Base-by-base conservation (phyloP, 2,888 invertebrate species). In the Altica lythri region DNA sequence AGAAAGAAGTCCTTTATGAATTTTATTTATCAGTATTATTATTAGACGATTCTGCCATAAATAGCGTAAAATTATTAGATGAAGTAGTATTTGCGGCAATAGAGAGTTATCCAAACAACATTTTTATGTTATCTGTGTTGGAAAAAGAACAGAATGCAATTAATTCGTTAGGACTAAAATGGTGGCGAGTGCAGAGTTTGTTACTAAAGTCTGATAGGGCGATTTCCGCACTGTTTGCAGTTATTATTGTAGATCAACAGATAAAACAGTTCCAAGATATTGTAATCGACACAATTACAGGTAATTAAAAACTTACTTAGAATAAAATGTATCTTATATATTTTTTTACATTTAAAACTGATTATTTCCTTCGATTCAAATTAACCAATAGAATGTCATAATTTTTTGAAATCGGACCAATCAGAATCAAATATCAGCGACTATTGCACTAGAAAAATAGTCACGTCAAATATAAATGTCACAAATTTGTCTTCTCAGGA, bases 51-150 rank as follows among this genome's bases (percentile, higher is more conserved):
- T 69, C 71, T 9, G 76, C 76, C 25, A 66, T 67, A 29, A 75
- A 76, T 9, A 68, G 75, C 2, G 77, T 74, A 60, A 68, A 71
- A n/a, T 60, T 77, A 2, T 63, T 81, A 13, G 75, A 77, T 49
- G 72, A 75, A 17, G 74, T 75, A 13, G 62, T 80, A 19, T 64
- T 67, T 30, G 67, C 70, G 18, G 79, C 78, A 0, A 67, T 83
- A 1, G 64, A 70, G 4, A 75, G 75, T 19, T 85, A 79, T 69
- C 84, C 85, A 1, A 80, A 83, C 55, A 86, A 86, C 72, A 73
- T 84, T 44, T 78, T 77, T 53, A 67, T 86, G 5, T 69, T 85
- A 17, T 78, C 82, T 22, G 72, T 78, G 12, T 70, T 79, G 52
- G 77, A 79, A n/a, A 76, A 76, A 52, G 71, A 78, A 47, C 80